Base-by-base conservation (phyloP, 1,140 invertebrate species). In the Polypedilum vanderplanki region DNA sequence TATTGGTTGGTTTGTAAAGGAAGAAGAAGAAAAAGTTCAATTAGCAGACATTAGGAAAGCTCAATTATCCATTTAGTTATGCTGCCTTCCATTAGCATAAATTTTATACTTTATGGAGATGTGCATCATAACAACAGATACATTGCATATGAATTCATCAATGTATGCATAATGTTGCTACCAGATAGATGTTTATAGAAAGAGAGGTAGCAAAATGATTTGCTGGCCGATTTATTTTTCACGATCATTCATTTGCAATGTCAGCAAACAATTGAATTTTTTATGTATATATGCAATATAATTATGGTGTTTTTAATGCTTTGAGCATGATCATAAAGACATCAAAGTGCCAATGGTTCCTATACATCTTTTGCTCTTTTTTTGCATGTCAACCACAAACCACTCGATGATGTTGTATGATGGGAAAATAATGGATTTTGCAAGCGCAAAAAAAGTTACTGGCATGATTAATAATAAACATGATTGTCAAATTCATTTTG, bases 201-300 rank as follows among this genome's bases (percentile, higher is more conserved):
- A 57, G n/a, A 57, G 46, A 57, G 46, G n/a, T 57, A n/a, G 46
- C 12, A 57, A n/a, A 15, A 57, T 57, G 46, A n/a, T 57, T 57
- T n/a, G 46, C n/a, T 57, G 46, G 46, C n/a, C 46, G 46, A 57
- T 57, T 57, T 15, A 15, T n/a, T 57, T 57, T 57, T 57, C 46
- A 57, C 46, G 46, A 57, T 57, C 46, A 57, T 57, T 57, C 4
- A n/a, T 57, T 15, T 57, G n/a, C 46, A 57, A 57, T 57, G 46
- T 57, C 46, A 57, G 46, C 46, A n/a, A 57, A 57, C 46, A 57
- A 57, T 57, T 57, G 46, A 57, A 57, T 57, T 33, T 33, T 33
- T 33, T 33, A 3, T 33, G 5, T 5, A 3, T 33, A 33, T 33
- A 33, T 33, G 24, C 24, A 33, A 57, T 57, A 15, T n/a, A 57